Base-by-base conservation (phyloP, 1,140 invertebrate genomes). In the Dinothrombium tinctorium region DNA sequence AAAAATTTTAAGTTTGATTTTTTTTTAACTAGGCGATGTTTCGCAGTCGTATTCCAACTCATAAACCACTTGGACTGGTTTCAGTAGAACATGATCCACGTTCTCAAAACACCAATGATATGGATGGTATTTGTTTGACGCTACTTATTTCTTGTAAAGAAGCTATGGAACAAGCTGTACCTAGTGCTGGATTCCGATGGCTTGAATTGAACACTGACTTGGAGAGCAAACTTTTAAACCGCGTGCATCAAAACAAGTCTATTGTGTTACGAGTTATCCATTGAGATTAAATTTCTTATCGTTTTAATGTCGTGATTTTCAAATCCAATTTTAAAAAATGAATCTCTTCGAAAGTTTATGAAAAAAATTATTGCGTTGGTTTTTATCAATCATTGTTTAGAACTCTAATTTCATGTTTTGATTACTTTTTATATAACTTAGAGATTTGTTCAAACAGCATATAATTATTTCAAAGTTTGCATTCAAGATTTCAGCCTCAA, bases 91-190 rank as follows among this genome's bases (percentile, higher is more conserved):
- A 59, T 45, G 37, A 33, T 40, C 47, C 49, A 40, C 64, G 62
- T 29, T 53, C 60, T 20, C n/a, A 22, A n/a, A 36, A 12, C 7
- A n/a, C n/a, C n/a, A 53, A 53, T 28, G 64, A 66, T 37, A 47
- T 50, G 22, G 80, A 87, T 62, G 83, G 83, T 2, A 62, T 78
- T 31, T 83, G 78, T 53, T 53, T 90, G 4, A 78, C 78, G 35
- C 53, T 87, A 11, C 59, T 90, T 2, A 73, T 87, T n/a, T 76
- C 76, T 1, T 82, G 86, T 49, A 64, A 76, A 22, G 33, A 22
- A 21, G 23, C 33, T 22, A 36, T 36, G 33, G 33, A 36, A n/a
- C 33, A 36, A 36, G 12, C 33, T 7, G 8, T 12, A 21, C 33
- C 33, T 21, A 19, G 33, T 11, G 17, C 12, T 5, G 17, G 14